These are phyloP conservation scores for Scaptomyza tumidula DNA, from an alignment of 2,888 invertebrate species.

Conservation along the genomic window DNA sequence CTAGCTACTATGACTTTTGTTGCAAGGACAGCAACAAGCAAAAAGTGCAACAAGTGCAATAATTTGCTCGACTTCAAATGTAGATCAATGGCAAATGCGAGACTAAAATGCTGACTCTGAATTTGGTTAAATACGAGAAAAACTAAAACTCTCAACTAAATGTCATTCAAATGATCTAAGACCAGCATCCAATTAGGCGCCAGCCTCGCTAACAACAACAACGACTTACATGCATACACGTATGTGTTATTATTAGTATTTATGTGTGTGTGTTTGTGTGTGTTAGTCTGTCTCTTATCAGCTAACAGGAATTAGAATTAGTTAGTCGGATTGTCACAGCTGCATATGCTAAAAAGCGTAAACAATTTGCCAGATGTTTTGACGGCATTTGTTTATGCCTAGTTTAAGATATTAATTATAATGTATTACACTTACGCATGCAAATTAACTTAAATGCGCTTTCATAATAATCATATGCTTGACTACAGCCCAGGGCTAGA, in stretches of 20 bases:
- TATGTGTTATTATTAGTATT: neutral
- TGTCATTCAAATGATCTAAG: slow-evolving; percentile 68
- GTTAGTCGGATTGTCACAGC: slow-evolving; percentile 39
- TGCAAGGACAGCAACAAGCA: slow-evolving; percentile 76
- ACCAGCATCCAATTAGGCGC: slow-evolving; percentile 61
- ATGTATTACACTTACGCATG: slow-evolving; percentile 60
- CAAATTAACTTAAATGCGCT: slow-evolving; percentile 57
- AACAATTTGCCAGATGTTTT: slow-evolving; percentile 61
- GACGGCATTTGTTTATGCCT: slow-evolving; percentile 51
- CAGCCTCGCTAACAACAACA: slow-evolving; percentile 58
- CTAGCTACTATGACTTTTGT: slow-evolving; percentile 20
- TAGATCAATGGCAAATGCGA: slow-evolving; percentile 77
- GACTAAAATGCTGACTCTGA: slow-evolving; percentile 45
- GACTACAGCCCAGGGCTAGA: no score
- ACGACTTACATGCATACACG: neutral
- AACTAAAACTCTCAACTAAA: slow-evolving; percentile 53
- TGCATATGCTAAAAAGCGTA: slow-evolving; percentile 51
- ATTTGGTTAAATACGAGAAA: slow-evolving; percentile 74
- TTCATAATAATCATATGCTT: slow-evolving; percentile 21
- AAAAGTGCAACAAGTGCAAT: slow-evolving; percentile 30
- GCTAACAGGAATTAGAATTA: slow-evolving; percentile 67
- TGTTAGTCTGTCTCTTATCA: slow-evolving; percentile 47
- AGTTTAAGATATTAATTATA: slow-evolving; percentile 43
- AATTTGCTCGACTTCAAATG: slow-evolving; percentile 53
- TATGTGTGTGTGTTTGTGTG: neutral